phyloP scores from a whole-genome alignment of 2,888 invertebrate genomes.

The Blomia tropicalis region DNA sequence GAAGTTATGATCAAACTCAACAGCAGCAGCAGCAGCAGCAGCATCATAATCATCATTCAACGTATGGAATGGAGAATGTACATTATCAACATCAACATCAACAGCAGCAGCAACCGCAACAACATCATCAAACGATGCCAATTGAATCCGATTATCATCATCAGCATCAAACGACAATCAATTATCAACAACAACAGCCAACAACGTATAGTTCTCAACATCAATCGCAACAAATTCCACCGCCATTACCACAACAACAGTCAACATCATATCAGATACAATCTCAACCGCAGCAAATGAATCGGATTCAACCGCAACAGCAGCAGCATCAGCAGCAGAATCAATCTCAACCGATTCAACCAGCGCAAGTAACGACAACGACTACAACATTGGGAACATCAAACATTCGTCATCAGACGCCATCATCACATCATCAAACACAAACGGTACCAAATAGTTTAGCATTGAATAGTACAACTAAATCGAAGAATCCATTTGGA shows the following conservation, averaged over 20 bases:
- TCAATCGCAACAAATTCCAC: too few species aligned
- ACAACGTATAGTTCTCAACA: too few species aligned
- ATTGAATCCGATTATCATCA: too few species aligned
- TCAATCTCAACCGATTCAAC: not conserved
- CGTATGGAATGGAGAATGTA: not conserved
- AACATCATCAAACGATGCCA: too few species aligned
- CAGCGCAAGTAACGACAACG: too few species aligned
- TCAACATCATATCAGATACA: not conserved
- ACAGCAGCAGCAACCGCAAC: too few species aligned
- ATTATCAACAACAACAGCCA: not conserved
- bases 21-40: not conserved
- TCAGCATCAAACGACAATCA: not conserved
- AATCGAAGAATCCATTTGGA: conserved; percentile 3
- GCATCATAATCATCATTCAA: not conserved
- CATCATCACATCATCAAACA: too few species aligned
- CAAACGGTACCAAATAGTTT: not conserved
- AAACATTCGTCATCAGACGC: too few species aligned
- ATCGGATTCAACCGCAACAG: not conserved
- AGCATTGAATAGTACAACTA: not conserved
- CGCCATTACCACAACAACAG: too few species aligned
- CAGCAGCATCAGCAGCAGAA: not conserved
- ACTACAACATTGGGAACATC: too few species aligned
- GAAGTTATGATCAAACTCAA: too few species aligned
- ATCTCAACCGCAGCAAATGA: not conserved
- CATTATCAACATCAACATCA: not conserved